Evolutionary conservation across 2,113 vertebrate species (phyloP).

Genomic region (Picathartes gymnocephalus): DNA sequence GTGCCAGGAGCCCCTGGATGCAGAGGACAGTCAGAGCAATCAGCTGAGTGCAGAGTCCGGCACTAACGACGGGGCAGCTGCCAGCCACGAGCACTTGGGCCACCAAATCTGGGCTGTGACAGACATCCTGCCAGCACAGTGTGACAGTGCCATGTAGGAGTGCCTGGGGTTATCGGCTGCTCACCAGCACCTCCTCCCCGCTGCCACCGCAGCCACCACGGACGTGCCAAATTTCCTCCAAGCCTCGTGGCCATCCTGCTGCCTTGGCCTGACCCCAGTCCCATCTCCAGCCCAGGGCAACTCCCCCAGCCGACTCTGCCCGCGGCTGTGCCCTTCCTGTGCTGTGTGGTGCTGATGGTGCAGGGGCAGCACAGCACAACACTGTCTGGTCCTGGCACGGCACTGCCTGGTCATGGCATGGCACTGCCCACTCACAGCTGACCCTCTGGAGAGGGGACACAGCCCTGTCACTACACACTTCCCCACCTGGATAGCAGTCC

Average conservation of each 20-base stretch:
- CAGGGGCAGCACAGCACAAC: background rate
- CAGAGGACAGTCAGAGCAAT: background rate
- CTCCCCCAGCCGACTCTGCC: background rate
- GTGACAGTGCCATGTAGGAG: background rate
- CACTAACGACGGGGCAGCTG: rapidly evolving
- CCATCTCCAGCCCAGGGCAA: background rate
- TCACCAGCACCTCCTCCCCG: background rate
- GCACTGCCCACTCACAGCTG: background rate
- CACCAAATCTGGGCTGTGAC: rapidly evolving
- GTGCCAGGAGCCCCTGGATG: background rate
- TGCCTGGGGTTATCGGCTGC: slow-evolving; percentile 27
- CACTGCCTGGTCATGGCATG: background rate
- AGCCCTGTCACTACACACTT: background rate
- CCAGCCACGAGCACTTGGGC: background rate
- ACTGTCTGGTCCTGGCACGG: rapidly evolving
- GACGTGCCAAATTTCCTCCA: rapidly evolving
- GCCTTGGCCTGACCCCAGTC: background rate
- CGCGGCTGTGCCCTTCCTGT: rapidly evolving
- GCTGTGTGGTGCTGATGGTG: rapidly evolving
- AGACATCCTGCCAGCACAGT: rapidly evolving
- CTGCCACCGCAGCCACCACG: rapidly evolving
- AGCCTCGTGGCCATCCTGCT: background rate
- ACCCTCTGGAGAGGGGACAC: background rate
- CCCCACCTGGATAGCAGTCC: rapidly evolving
- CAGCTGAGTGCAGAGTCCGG: background rate